phyloP scores from a whole-genome alignment of 2,113 vertebrate genomes.

The Elephantulus edwardii region DNA sequence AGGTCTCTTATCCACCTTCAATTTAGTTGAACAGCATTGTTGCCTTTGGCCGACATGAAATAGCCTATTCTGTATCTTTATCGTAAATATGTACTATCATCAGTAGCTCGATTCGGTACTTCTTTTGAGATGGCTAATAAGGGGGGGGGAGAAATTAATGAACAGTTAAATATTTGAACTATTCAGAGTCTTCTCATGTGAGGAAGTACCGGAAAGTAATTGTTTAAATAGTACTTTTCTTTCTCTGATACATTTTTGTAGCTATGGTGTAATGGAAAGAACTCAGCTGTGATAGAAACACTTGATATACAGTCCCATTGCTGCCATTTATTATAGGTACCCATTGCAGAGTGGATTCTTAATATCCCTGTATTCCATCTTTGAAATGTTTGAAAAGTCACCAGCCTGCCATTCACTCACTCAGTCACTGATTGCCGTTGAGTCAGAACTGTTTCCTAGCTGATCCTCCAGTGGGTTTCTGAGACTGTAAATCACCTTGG shows the following conservation, averaged over 20 bases:
- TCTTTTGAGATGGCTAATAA: neutral
- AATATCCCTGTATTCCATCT: too few species aligned
- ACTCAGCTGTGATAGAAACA: neutral
- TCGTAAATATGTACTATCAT: neutral
- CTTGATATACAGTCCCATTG: neutral
- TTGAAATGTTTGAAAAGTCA: too few species aligned
- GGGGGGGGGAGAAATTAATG: neutral
- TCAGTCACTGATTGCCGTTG: too few species aligned
- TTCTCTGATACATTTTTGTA: neutral
- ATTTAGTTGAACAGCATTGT: neutral
- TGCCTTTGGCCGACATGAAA: neutral
- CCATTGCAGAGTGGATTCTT: too few species aligned
- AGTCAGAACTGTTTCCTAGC: too few species aligned
- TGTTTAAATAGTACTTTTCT: neutral
- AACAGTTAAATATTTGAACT: neutral
- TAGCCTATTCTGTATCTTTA: neutral
- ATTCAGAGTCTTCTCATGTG: conserved; percentile 19
- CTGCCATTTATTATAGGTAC: neutral
- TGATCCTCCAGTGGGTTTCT: too few species aligned
- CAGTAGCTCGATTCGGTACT: neutral
- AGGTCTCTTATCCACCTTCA: too few species aligned
- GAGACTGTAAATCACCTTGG: too few species aligned
- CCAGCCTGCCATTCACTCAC: too few species aligned
- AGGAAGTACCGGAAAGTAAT: neutral
- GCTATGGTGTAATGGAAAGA: neutral